A percentile compares a stretch with the other conserved stretches of the same genome.
Conservation (phyloP, 1,140 invertebrate species). For the Eurosta solidaginis region DNA sequence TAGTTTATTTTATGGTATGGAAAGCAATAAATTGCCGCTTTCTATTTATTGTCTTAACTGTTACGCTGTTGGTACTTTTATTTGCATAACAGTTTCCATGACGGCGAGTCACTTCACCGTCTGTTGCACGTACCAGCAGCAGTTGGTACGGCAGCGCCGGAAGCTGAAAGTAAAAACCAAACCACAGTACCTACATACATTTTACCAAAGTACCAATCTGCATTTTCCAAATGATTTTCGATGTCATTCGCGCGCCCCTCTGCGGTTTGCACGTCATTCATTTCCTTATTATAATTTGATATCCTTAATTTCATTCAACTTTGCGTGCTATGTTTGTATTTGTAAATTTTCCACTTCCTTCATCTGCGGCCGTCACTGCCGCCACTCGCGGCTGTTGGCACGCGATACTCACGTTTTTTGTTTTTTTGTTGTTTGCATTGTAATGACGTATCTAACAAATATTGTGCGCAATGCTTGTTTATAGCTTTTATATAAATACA, state of each 20-base stretch:
- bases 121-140: not conserved
- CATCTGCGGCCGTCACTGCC: not conserved
- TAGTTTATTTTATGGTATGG: not conserved
- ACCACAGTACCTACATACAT: not conserved
- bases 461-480: not conserved
- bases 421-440: not conserved
- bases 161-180: slow-evolving; percentile 15
- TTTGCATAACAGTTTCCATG: slow-evolving; percentile 23
- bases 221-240: too few relatives aligned
- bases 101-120: not conserved
- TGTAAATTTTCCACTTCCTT: slow-evolving; percentile 1
- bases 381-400: not conserved
- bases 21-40: not conserved
- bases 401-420: not conserved
- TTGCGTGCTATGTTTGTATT: not conserved
- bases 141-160: not conserved
- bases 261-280: not conserved
- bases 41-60: not conserved
- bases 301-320: slow-evolving; percentile 24
- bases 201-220: not conserved
- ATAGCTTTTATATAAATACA: not conserved
- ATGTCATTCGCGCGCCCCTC: not conserved
- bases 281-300: slow-evolving; percentile 25
- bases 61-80: not conserved
- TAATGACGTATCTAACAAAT: not conserved